Conservation (phyloP, 2,797 vertebrate species). For the Remorina albescens region DNA sequence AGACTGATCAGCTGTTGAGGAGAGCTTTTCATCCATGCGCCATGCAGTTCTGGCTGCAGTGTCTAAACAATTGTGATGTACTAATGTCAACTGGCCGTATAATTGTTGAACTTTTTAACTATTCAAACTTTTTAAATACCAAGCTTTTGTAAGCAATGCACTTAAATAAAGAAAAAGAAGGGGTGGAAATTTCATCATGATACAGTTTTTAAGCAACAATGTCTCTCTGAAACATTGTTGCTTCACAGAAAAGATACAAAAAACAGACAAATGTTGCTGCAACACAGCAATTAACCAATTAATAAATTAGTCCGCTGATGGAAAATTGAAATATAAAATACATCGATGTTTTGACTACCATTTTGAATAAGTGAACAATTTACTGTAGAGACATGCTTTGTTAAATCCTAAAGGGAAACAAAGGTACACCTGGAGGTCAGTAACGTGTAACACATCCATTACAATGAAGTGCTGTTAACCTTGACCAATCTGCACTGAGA, state of each 20-base stretch:
- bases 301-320: no score
- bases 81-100: no score
- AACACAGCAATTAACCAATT: neutral
- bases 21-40: conserved; percentile 47
- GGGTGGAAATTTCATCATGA: no score
- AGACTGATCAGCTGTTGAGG: conserved; percentile 58
- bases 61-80: no score
- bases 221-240: no score
- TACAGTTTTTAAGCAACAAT: no score
- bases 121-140: no score
- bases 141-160: conserved; percentile 14
- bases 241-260: neutral
- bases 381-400: neutral
- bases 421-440: neutral
- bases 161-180: neutral
- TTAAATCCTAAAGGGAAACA: neutral
- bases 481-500: no score
- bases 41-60: no score
- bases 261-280: neutral
- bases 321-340: neutral
- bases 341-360: neutral
- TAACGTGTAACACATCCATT: neutral
- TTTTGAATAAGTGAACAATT: neutral
- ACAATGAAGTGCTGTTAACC: no score
- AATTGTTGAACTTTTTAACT: no score